These are phyloP conservation scores for Atherinomorus stipes DNA, from an alignment of 2,113 vertebrate species.

Conservation along the genomic window DNA sequence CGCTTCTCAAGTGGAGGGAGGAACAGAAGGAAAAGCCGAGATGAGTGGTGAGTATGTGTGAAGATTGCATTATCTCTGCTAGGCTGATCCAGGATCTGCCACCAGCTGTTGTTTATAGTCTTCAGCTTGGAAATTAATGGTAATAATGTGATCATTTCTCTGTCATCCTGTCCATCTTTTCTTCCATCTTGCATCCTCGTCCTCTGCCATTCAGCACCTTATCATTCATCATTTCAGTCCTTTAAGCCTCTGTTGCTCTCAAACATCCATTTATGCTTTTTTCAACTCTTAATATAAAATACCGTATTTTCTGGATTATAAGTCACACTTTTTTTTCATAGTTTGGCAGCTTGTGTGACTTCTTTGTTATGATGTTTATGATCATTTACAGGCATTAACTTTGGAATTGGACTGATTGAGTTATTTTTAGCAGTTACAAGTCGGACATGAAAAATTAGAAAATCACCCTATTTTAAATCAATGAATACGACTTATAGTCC, in stretches of 20 bases:
- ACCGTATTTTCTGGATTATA: too few species aligned
- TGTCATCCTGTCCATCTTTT: constrained; percentile 29
- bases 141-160: constrained; percentile 89
- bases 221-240: background rate
- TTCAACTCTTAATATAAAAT: background rate
- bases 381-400: too few species aligned
- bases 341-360: too few species aligned
- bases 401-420: too few species aligned
- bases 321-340: too few species aligned
- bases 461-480: too few species aligned
- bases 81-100: constrained; percentile 92
- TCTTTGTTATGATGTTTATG: too few species aligned
- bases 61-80: constrained; percentile 95
- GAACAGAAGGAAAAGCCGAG: constrained; percentile 18
- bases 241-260: background rate
- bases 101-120: constrained; percentile 94
- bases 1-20: background rate
- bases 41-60: constrained; percentile 19
- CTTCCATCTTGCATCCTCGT: constrained; percentile 9
- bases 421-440: too few species aligned
- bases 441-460: too few species aligned
- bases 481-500: too few species aligned
- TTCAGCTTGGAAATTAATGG: constrained; percentile 88
- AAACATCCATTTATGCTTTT: background rate
- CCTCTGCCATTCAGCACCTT: constrained; percentile 6